phyloP scores from a whole-genome alignment of 2,888 invertebrate genomes.

The Cantharis nigra region DNA sequence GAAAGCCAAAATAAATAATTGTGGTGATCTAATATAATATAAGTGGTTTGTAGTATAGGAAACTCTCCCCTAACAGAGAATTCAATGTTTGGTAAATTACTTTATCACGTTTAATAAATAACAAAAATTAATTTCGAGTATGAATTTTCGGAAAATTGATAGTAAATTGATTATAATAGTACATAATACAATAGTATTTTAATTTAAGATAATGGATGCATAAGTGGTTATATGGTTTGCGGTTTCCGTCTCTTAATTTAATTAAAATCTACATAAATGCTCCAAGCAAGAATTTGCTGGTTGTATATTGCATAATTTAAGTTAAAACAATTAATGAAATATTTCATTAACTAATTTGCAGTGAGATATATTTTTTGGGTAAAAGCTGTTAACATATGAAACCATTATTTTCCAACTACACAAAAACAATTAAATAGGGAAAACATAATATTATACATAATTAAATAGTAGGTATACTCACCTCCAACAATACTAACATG shows the following conservation, averaged over 20 bases:
- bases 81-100: not conserved
- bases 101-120: not conserved
- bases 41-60: not conserved
- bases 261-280: constrained; percentile 10
- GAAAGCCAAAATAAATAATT: not conserved
- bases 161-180: constrained; percentile 1
- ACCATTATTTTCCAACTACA: not conserved
- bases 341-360: not conserved
- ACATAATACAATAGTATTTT: constrained; percentile 29
- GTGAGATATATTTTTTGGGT: not conserved
- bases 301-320: not conserved
- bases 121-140: not conserved
- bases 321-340: not conserved
- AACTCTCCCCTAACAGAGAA: not conserved
- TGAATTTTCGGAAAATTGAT: not conserved
- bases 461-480: constrained; percentile 40
- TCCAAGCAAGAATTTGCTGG: not conserved
- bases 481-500: constrained; percentile 56
- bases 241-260: constrained; percentile 15
- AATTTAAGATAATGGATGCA: constrained; percentile 37
- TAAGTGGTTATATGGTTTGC: constrained; percentile 30
- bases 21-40: not conserved
- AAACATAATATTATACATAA: not conserved
- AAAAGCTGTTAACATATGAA: not conserved
- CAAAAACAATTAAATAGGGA: not conserved